Evolutionary conservation across 2,888 invertebrate genomes (phyloP), one percentile per base, ranked within the genome.

Genomic region (Nasonovia ribisnigri): DNA sequence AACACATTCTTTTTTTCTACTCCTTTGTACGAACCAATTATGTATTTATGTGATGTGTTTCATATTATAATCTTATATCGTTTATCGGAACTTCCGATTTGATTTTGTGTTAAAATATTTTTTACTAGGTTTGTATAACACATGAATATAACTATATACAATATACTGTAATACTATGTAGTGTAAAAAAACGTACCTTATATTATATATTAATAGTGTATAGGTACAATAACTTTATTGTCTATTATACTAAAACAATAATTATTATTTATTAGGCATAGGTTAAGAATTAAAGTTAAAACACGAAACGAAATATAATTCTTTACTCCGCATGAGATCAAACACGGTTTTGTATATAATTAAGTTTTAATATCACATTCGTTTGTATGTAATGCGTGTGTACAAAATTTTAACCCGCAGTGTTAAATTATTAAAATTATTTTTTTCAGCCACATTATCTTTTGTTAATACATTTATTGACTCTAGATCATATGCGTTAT

Each of bases 11-110:
- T 84, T 91, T 77, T 91, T 88, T n/a, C 42, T 84, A 84, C 84
- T 84, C 84, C 42, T 84, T 29, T 54, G 36, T 54, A 84, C 87
- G 67, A 67, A 92, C 86, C 26, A 92, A 87, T 92, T 87, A 92
- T 92, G 8, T 26, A 92, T 67, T 92, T 87, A 92, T 92, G 16
- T 26, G 87, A 86, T 24, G 92, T 36, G 48, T 87, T 92, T 60
- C n/a, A 10, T 57, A 84, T 51, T 42, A 46, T 88, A 43, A 36
- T 42, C 4, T 36, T 54, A 13, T 42, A n/a, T 77, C 77, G 77
- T 77, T 77, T 36, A 77, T n/a, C 8, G n/a, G 36, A 42, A 87
- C 92, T 92, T 92, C 86, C 60, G 92, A 92, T 36, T 26, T 36
- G 10, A 87, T 60, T 92, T 60, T 48, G 60, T 8, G 57, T 60